Base-by-base conservation (phyloP, 2,113 vertebrate species). In the Gallinago paraguaiae region DNA sequence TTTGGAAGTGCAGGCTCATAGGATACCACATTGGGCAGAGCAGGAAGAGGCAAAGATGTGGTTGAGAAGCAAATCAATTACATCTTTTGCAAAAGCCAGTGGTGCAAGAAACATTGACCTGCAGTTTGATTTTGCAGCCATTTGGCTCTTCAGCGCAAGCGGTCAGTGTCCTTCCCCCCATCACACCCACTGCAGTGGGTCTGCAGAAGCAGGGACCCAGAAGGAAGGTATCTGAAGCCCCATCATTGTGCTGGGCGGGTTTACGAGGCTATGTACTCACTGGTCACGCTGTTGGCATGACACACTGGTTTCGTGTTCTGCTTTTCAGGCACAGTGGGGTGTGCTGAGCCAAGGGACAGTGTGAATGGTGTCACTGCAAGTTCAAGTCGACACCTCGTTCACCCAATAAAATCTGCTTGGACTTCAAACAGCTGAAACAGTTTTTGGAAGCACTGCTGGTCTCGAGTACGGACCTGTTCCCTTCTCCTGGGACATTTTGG, bases 231-330 rank as follows among this genome's bases (percentile, higher is more conserved):
- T 25, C 23, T 30, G 61, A 37, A 79, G 50, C 17, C 31, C 19
- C 54, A 9, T 13, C 10, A 1, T 12, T 56, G 15, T 45, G 23
- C 48, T 68, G 60, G 30, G 27, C 3, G 24, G 37, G 8, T 69
- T 57, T 57, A 35, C 0, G 0, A 19, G 33, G 24, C 7, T 2
- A 9, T 3, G 14, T 23, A 10, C 43, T 41, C 43, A 13, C 69
- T 59, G 50, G 35, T 41, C 25, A 37, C 65, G 50, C 45, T 48
- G 17, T 76, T 51, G 5, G 37, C 39, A 35, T 33, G n/a, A 50
- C 33, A 28, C 3, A 2, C 45, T 22, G 17, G 9, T 24, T 70
- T 70, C 2, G 0, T 60, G 30, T 37, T 51, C 81, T 41, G 82
- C 33, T 71, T 77, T 65, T 90, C 50, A 77, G 70, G 45, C n/a